Evolutionary conservation across 2,888 invertebrate genomes (phyloP).

Genomic region (Phyto melanocephala): DNA sequence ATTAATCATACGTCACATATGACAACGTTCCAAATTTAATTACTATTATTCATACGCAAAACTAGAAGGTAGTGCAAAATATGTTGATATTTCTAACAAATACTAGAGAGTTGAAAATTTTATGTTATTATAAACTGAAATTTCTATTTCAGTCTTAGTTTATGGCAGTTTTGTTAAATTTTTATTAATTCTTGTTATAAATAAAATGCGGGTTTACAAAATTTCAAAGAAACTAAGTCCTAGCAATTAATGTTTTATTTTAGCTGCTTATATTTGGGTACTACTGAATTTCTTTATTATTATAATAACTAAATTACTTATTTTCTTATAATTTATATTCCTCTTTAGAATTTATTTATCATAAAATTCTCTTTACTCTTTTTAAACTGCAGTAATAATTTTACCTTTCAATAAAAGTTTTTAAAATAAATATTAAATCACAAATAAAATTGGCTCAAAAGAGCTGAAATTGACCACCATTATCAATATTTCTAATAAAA

Average conservation of each 20-base stretch:
- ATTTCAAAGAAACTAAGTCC: too few relatives aligned
- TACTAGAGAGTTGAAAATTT: too few relatives aligned
- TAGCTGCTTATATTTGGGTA: too few relatives aligned
- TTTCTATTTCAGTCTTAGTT: too few relatives aligned
- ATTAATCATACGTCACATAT: slow-evolving; percentile 7
- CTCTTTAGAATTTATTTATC: not conserved
- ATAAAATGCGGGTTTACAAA: too few relatives aligned
- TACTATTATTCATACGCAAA: not conserved
- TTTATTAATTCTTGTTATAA: too few relatives aligned
- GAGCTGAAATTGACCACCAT: slow-evolving; percentile 15
- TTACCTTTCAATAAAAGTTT: slow-evolving; percentile 14
- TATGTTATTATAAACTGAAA: too few relatives aligned
- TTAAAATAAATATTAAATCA: slow-evolving; percentile 5
- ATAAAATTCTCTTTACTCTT: not conserved
- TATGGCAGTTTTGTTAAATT: too few relatives aligned
- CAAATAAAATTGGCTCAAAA: slow-evolving; percentile 30
- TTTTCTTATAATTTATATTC: not conserved
- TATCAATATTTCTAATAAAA: slow-evolving; percentile 46
- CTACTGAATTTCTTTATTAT: not conserved
- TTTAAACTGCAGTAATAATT: slow-evolving; percentile 46
- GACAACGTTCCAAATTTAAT: not conserved
- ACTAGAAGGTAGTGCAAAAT: too few relatives aligned
- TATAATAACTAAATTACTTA: not conserved
- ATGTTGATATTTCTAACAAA: too few relatives aligned
- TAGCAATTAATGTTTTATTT: too few relatives aligned